Evolutionary conservation across 2,113 vertebrate genomes (phyloP).

Genomic region (Xiphias gladius): DNA sequence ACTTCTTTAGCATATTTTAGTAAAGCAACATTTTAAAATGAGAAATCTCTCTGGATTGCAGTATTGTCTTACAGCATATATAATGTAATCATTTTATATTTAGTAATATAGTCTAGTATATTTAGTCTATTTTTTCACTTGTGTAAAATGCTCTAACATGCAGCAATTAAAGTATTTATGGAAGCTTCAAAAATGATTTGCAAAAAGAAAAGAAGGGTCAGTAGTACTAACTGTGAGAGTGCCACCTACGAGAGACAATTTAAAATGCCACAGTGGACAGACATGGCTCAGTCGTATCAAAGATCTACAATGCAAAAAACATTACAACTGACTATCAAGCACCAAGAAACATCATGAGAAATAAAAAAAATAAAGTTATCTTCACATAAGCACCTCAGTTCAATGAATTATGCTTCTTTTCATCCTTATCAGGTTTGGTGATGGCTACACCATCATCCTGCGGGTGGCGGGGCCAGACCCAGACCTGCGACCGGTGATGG

Average conservation of each 20-base stretch:
- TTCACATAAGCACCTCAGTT: neutral
- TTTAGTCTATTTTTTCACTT: too few species aligned
- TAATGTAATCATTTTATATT: too few species aligned
- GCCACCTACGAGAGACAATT: too few species aligned
- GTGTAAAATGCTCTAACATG: too few species aligned
- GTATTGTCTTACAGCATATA: neutral
- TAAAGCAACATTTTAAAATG: neutral
- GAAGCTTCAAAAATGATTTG: too few species aligned
- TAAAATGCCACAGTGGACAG: too few species aligned
- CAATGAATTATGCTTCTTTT: neutral
- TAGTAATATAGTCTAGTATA: too few species aligned
- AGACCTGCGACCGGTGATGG: slow-evolving; percentile 91
- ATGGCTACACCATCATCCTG: slow-evolving; percentile 97
- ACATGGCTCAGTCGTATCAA: neutral
- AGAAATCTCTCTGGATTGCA: neutral
- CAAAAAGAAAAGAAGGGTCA: too few species aligned
- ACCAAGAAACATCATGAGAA: neutral
- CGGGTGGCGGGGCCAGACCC: slow-evolving; percentile 93
- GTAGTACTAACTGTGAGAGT: too few species aligned
- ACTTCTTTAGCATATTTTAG: neutral
- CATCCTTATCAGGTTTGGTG: slow-evolving; percentile 89
- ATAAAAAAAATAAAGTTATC: neutral
- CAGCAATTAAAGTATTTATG: too few species aligned
- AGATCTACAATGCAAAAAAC: neutral
- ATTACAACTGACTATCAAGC: neutral